These are phyloP conservation scores for Ataeniobius toweri DNA, from an alignment of 2,797 vertebrate genomes.

Conservation along the genomic window DNA sequence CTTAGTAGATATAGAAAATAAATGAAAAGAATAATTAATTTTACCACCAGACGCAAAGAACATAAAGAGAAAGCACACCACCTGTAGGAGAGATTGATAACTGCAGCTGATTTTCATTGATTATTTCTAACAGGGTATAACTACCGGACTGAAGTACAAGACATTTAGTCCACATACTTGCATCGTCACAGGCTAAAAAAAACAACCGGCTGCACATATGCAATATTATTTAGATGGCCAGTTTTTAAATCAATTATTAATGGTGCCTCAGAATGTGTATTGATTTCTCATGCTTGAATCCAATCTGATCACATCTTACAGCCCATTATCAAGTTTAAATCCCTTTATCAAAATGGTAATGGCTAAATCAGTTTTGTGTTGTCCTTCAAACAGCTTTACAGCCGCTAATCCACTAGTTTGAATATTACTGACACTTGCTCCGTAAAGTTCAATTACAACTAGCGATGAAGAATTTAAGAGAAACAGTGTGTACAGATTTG, in stretches of 20 bases:
- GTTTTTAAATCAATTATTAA: neutral
- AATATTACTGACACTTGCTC: neutral
- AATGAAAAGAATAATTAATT: neutral
- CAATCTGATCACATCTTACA: too few relatives aligned
- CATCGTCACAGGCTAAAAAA: conserved; percentile 1
- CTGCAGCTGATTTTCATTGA: conserved; percentile 24
- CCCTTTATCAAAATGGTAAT: too few relatives aligned
- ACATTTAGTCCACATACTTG: conserved; percentile 1
- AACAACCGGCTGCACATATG: neutral
- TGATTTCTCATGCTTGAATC: too few relatives aligned
- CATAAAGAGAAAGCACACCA: conserved; percentile 58
- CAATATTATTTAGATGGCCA: neutral
- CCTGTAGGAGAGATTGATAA: conserved; percentile 51
- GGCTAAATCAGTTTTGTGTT: too few relatives aligned
- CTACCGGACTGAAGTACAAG: neutral
- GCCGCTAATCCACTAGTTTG: neutral
- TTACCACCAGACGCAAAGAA: neutral
- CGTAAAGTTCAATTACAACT: neutral
- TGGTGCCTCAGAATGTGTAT: too few relatives aligned
- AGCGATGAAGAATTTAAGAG: neutral
- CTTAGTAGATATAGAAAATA: neutral
- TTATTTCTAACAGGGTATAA: conserved; percentile 10
- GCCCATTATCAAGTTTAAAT: too few relatives aligned
- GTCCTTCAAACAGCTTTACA: neutral
- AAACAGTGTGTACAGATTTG: conserved; percentile 50